Conservation (phyloP, 2,113 vertebrate genomes). For the Falcunculus frontatus region DNA sequence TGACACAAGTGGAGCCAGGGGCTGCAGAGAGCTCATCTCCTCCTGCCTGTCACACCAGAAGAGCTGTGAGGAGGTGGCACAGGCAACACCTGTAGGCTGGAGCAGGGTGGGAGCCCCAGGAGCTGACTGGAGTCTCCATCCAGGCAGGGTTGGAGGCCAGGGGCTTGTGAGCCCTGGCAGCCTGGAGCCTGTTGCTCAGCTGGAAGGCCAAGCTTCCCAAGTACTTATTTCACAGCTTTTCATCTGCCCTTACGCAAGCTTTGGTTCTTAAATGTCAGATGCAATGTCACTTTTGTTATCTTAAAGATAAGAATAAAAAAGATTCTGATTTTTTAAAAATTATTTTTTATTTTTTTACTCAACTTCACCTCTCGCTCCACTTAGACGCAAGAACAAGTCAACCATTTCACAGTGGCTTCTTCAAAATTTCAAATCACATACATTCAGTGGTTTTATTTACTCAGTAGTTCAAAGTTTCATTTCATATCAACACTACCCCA, state of each 20-base stretch:
- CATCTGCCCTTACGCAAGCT: not conserved
- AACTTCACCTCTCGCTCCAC: not conserved
- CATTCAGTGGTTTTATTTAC: not conserved
- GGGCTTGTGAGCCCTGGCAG: not conserved
- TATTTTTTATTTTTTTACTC: not conserved
- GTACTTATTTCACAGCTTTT: not conserved
- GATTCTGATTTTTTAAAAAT: not conserved
- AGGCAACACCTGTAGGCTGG: not conserved
- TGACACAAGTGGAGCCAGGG: accelerated
- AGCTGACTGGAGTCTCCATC: accelerated
- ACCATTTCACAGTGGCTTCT: not conserved
- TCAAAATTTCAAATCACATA: not conserved
- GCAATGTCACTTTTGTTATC: not conserved
- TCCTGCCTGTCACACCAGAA: accelerated
- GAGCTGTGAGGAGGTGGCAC: accelerated
- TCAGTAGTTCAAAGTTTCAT: not conserved
- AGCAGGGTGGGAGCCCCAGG: not conserved
- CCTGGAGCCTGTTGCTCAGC: not conserved
- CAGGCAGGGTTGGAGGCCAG: not conserved
- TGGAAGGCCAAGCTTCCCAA: not conserved
- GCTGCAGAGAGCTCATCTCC: not conserved
- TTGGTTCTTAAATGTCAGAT: not conserved
- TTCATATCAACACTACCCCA: not conserved
- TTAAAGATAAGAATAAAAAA: not conserved
- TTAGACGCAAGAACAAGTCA: not conserved